Conservation (phyloP, 2,797 vertebrate genomes). For the Australoheros facetus region DNA sequence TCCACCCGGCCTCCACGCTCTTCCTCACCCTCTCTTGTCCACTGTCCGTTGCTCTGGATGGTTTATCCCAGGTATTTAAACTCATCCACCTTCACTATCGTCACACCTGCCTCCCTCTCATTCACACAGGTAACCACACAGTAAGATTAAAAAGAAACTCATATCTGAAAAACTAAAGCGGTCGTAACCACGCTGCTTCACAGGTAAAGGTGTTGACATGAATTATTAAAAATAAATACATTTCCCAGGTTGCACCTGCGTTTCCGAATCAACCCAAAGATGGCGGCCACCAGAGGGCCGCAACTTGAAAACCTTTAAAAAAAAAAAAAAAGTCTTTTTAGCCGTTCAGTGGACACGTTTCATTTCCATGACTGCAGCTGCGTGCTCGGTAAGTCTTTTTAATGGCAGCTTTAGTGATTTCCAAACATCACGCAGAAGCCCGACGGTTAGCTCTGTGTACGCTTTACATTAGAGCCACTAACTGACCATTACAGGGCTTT, state of each 20-base stretch:
- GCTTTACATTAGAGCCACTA: accelerated
- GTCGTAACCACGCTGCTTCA: neutral
- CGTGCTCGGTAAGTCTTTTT: neutral
- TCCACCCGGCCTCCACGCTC: accelerated
- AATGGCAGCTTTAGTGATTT: too few species aligned
- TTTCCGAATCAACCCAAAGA: neutral
- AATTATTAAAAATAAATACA: neutral
- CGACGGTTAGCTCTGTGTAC: neutral
- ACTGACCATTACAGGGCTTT: neutral
- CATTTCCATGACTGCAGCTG: neutral
- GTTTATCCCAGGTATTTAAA: too few species aligned
- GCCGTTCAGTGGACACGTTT: neutral
- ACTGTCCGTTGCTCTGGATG: too few species aligned
- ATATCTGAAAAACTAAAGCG: neutral
- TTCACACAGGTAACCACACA: neutral
- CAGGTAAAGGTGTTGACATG: neutral
- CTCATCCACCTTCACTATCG: too few species aligned
- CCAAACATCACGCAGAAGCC: neutral
- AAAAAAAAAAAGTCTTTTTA: accelerated
- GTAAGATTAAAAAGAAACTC: neutral
- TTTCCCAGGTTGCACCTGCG: slow-evolving; percentile 1
- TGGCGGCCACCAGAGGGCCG: neutral
- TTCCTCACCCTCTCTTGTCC: too few species aligned
- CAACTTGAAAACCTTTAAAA: accelerated
- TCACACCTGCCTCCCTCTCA: neutral